Percentiles rank a stretch among this genome's conserved stretches.
phyloP scores from a whole-genome alignment of 2,888 invertebrate species.

The Rambutsinella grinnellia region DNA sequence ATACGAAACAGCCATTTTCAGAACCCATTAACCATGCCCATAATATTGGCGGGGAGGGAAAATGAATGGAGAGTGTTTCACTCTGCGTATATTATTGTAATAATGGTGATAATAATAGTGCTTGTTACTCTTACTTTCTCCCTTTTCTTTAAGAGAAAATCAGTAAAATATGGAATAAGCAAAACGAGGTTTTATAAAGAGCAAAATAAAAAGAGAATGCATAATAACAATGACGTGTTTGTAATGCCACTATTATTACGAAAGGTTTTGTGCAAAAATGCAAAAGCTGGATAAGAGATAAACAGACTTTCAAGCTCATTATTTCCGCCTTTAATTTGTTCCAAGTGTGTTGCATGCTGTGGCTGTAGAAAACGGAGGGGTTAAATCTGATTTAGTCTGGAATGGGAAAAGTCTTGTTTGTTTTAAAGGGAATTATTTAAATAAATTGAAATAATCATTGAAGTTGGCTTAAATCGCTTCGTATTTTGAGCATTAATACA shows the following conservation, averaged over 20 bases:
- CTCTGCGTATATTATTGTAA: constrained; percentile 1
- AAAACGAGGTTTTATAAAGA: neutral
- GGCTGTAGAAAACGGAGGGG: neutral
- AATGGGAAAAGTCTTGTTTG: neutral
- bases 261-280: neutral
- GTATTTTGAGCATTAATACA: neutral
- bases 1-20: constrained; percentile 43
- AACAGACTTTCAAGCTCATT: too few relatives aligned
- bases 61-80: neutral
- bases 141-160: too few relatives aligned
- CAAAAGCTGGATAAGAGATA: too few relatives aligned
- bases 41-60: constrained; percentile 1
- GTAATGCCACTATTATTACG: neutral
- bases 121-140: too few relatives aligned
- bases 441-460: neutral
- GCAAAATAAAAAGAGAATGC: neutral
- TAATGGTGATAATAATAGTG: constrained; percentile 17
- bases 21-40: constrained; percentile 32
- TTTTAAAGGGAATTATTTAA: neutral
- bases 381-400: too few relatives aligned
- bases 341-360: constrained; percentile 5
- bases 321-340: constrained; percentile 30
- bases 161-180: neutral
- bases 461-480: neutral
- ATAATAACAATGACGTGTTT: neutral